A percentile compares a stretch with the other conserved stretches of the same genome.
These are phyloP conservation scores for Pseudochaenichthys georgianus DNA, from an alignment of 2,797 vertebrate genomes.

Conservation along the genomic window DNA sequence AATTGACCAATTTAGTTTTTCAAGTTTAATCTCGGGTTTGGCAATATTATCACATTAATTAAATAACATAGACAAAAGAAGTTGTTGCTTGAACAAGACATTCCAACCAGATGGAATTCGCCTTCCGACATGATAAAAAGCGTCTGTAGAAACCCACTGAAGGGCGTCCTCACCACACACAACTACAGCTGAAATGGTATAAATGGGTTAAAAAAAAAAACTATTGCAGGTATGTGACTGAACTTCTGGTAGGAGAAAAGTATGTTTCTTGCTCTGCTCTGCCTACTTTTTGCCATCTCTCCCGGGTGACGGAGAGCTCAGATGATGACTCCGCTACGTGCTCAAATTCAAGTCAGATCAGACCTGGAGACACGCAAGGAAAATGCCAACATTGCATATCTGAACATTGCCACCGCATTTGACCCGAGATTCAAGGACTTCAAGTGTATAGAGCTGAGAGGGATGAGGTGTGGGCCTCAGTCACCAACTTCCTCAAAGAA, in stretches of 20 bases:
- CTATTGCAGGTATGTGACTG: constrained; percentile 30
- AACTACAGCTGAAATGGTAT: constrained; percentile 1
- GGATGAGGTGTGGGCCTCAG: background rate
- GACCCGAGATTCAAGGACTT: too few species aligned
- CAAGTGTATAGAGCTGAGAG: background rate
- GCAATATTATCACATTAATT: too few species aligned
- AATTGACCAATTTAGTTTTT: too few species aligned
- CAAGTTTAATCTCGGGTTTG: too few species aligned
- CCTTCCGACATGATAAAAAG: too few species aligned
- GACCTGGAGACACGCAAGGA: background rate
- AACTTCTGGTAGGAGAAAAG: constrained; percentile 33
- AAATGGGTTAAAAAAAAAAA: too few species aligned
- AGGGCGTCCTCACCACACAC: background rate
- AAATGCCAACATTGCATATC: background rate
- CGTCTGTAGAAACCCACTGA: too few species aligned
- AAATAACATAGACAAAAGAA: too few species aligned
- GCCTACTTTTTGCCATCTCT: constrained; percentile 32
- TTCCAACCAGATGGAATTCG: too few species aligned
- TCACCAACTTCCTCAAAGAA: background rate
- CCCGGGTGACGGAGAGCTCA: constrained; percentile 27
- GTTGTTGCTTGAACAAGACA: too few species aligned
- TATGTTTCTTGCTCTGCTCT: constrained; percentile 48
- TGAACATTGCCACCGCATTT: too few species aligned
- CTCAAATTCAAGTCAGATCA: constrained; percentile 11
- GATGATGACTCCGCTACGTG: constrained; percentile 47